Evolutionary conservation across 2,888 invertebrate genomes (phyloP).

Genomic region (Octodonta nipae): DNA sequence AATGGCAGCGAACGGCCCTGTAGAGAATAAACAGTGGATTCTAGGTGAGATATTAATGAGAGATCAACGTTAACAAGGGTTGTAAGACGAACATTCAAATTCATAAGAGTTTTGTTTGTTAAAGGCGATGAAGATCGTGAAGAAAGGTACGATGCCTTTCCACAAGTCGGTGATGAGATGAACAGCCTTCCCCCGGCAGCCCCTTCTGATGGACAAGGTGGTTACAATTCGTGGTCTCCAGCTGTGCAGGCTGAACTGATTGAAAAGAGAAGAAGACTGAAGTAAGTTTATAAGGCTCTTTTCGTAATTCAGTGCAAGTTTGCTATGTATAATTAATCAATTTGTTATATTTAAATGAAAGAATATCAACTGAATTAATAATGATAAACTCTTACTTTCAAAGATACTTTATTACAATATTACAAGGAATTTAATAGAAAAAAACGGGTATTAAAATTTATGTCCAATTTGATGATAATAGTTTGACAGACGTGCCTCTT

Average conservation of each 20-base stretch:
- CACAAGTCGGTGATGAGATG: conserved; percentile 24
- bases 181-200: conserved; percentile 28
- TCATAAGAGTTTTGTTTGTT: no score
- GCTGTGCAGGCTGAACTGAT: conserved; percentile 24
- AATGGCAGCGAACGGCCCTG: conserved; percentile 16
- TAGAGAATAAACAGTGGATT: conserved; percentile 17
- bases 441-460: no score
- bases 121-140: conserved; percentile 26
- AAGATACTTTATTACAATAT: no score
- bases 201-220: conserved; percentile 36
- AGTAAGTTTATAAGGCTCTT: conserved; percentile 22
- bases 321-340: neutral
- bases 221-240: conserved; percentile 17
- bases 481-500: no score
- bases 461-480: no score
- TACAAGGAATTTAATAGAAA: no score
- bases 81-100: no score
- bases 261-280: conserved; percentile 28
- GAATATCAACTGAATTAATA: neutral
- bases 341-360: neutral
- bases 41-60: conserved; percentile 17
- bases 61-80: no score
- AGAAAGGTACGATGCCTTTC: conserved; percentile 39
- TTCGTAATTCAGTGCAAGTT: neutral
- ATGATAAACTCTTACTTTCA: no score